Evolutionary conservation across 2,113 vertebrate genomes (phyloP), one percentile per base, ranked within the genome.

Genomic region (Peucedramus taeniatus): DNA sequence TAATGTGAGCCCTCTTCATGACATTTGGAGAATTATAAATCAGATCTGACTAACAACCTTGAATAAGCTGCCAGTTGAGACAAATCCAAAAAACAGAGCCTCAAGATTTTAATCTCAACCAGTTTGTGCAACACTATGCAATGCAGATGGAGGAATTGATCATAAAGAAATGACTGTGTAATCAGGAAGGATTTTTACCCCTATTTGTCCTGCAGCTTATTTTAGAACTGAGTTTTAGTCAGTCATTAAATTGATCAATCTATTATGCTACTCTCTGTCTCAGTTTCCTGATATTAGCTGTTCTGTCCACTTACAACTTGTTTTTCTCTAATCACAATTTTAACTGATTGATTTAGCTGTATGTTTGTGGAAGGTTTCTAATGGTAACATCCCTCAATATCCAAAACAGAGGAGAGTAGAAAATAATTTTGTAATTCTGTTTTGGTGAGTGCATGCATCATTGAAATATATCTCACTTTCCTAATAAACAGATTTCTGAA

Each of bases 1-100:
- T 35, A 63, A 39, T 59, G 23, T 51, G 15, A 86, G 23, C 21
- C 35, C 15, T 94, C 56, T 71, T 93, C 35, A 69, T 2, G 18
- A 91, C 83, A 94, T 77, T 83, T 86, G 50, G 45, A 94, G 65
- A 91, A 76, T 93, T 94, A 66, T 76, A 83, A 95, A 75, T 91
- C 61, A 87, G 40, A 64, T 50, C 69, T 95, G 77, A 93, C 83
- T 93, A 96, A 92, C 79, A 63, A 47, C 61, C 31, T 70, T 70
- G 80, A 83, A 53, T 74, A 84, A 91, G 40, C 28, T 93, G 88
- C 94, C 94, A 96, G 63, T 68, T 96, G 92, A 94, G 63, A 89
- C 68, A 79, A 70, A 57, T 92, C 49, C 75, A 84, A 74, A 83
- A 84, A 68, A 11, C 26, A 71, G 60, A 87, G 81, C 40, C 28